These are phyloP conservation scores for Dryococelus australis DNA, from an alignment of 2,888 invertebrate species.

Conservation along the genomic window DNA sequence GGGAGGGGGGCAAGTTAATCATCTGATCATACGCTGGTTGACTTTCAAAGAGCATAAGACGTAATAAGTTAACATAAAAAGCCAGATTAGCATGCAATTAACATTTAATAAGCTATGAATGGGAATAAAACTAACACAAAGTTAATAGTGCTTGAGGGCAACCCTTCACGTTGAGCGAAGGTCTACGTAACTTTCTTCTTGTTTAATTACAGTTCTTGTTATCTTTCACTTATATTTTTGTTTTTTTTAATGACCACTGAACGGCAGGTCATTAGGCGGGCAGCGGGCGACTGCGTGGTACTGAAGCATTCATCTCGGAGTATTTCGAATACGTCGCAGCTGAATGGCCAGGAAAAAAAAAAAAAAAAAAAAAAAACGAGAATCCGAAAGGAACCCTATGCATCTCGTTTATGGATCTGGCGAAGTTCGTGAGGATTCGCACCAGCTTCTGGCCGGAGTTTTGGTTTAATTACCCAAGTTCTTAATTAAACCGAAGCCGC, in stretches of 20 bases:
- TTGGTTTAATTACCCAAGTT: constrained; percentile 4
- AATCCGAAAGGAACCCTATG: background rate
- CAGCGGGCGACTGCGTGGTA: background rate
- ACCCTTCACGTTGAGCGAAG: background rate
- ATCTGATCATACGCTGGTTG: no score
- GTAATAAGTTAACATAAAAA: no score
- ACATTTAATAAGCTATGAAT: no score
- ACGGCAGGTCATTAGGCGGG: background rate
- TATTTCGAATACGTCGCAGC: background rate
- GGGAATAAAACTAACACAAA: no score
- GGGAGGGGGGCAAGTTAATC: no score
- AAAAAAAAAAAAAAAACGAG: background rate
- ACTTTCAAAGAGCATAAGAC: no score
- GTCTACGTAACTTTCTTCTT: background rate
- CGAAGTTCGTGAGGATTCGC: background rate
- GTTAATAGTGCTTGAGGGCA: no score
- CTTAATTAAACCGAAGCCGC: background rate
- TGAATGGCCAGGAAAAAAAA: background rate
- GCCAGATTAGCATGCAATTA: no score
- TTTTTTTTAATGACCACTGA: background rate
- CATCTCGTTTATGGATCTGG: constrained; percentile 11
- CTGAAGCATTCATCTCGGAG: background rate
- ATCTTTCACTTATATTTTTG: background rate
- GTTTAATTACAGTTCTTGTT: constrained; percentile 8
- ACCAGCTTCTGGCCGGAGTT: background rate